Evolutionary conservation across 2,113 vertebrate species (phyloP).

Genomic region (Neopipo cinnamomea): DNA sequence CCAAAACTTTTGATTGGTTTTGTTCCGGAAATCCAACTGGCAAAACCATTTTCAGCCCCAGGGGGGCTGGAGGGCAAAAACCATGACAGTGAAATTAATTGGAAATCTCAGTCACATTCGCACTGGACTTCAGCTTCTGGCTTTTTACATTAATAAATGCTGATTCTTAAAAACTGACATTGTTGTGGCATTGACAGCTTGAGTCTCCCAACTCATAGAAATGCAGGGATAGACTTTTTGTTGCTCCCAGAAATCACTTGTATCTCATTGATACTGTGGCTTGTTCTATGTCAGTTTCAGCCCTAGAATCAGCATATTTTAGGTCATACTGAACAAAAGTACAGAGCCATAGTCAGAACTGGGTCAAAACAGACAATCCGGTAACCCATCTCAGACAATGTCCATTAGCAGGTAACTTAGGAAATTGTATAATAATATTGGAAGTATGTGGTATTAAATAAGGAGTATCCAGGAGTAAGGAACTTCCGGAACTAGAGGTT

Average conservation of each 20-base stretch:
- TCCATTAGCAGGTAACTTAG: neutral
- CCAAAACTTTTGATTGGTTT: no score
- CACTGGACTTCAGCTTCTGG: neutral
- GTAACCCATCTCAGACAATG: neutral
- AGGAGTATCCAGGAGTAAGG: neutral
- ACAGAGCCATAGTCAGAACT: neutral
- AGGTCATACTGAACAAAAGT: neutral
- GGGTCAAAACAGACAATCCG: neutral
- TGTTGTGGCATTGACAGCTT: neutral
- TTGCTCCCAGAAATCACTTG: accelerated
- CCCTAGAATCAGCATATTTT: neutral
- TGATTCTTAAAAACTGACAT: neutral
- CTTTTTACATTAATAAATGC: neutral
- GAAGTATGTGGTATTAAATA: neutral
- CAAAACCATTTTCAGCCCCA: no score
- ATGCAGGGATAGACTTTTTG: neutral
- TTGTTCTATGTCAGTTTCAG: neutral
- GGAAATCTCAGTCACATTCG: neutral
- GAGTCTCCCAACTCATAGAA: neutral
- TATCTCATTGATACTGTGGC: neutral
- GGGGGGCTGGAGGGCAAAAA: no score
- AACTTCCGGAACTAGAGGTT: neutral
- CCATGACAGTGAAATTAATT: no score
- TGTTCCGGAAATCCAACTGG: no score
- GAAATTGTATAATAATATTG: neutral